Percentiles rank a stretch among this genome's conserved stretches.
phyloP scores from a whole-genome alignment of 1,140 invertebrate species.

The Philotrypesis tridentata region DNA sequence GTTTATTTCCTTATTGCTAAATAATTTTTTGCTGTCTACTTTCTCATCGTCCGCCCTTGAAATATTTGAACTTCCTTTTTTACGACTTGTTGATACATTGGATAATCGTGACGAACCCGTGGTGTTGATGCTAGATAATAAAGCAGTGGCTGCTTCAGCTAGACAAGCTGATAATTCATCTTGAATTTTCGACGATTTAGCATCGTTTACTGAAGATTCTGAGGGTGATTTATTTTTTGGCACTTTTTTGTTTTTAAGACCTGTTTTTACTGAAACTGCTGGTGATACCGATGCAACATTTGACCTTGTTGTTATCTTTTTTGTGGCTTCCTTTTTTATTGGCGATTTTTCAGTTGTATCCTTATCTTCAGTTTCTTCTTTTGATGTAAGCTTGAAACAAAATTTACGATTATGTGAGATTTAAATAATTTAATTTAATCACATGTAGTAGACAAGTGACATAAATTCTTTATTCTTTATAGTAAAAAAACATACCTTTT shows the following conservation, averaged over 20 bases:
- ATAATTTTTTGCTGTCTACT: conserved; percentile 66
- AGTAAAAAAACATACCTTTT: conserved; percentile 24
- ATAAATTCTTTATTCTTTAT: background rate
- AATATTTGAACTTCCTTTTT: conserved; percentile 63
- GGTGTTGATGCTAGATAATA: conserved; percentile 55
- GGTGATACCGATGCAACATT: conserved; percentile 53
- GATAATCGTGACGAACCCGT: conserved; percentile 18
- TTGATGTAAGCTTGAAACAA: conserved; percentile 35
- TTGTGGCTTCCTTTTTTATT: conserved; percentile 46
- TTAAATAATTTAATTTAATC: background rate
- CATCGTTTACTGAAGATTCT: conserved; percentile 50
- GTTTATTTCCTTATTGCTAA: conserved; percentile 77
- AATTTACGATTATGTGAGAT: background rate
- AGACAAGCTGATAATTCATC: conserved; percentile 68
- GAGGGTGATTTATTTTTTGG: conserved; percentile 57
- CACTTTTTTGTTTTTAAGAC: conserved; percentile 60
- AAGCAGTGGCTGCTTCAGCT: conserved; percentile 68
- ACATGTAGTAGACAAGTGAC: too few relatives aligned
- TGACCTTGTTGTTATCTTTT: conserved; percentile 60
- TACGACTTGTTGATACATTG: conserved; percentile 58
- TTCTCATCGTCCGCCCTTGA: conserved; percentile 62
- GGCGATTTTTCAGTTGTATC: conserved; percentile 38
- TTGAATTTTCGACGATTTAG: conserved; percentile 56
- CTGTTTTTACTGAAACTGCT: conserved; percentile 39
- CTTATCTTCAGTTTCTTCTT: conserved; percentile 42